Conservation (phyloP, 2,113 vertebrate genomes). For the Mellivora capensis region DNA sequence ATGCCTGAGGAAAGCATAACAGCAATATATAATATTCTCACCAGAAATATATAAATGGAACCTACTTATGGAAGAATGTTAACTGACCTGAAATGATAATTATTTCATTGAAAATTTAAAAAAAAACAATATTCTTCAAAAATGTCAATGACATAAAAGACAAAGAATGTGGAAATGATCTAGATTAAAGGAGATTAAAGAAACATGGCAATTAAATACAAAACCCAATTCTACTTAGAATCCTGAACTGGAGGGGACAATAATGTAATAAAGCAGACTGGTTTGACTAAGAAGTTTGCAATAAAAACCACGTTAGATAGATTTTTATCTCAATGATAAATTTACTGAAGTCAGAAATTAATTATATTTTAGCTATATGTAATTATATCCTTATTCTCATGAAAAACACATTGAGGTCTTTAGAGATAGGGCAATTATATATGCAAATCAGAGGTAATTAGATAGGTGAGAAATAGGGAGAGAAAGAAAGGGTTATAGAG, state of each 20-base stretch:
- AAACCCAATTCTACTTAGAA: background rate
- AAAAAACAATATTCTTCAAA: background rate
- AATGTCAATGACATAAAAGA: background rate
- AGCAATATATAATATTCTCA: background rate
- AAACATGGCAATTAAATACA: background rate
- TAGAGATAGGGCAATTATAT: background rate
- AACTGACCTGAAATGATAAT: background rate
- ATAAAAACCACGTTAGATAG: background rate
- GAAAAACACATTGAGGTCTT: background rate
- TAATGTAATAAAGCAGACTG: background rate
- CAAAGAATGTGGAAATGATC: background rate
- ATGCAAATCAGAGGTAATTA: background rate
- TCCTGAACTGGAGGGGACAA: background rate
- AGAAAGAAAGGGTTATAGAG: background rate
- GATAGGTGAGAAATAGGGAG: background rate
- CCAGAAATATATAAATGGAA: background rate
- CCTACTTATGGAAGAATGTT: background rate
- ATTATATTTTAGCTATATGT: background rate
- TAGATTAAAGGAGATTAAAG: background rate
- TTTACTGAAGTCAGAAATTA: background rate
- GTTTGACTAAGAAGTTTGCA: background rate
- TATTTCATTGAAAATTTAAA: background rate
- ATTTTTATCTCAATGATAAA: background rate
- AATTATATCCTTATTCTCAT: background rate
- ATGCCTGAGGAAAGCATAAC: background rate